Conservation (phyloP, 2,797 vertebrate genomes). For the Enteromius radiatus region DNA sequence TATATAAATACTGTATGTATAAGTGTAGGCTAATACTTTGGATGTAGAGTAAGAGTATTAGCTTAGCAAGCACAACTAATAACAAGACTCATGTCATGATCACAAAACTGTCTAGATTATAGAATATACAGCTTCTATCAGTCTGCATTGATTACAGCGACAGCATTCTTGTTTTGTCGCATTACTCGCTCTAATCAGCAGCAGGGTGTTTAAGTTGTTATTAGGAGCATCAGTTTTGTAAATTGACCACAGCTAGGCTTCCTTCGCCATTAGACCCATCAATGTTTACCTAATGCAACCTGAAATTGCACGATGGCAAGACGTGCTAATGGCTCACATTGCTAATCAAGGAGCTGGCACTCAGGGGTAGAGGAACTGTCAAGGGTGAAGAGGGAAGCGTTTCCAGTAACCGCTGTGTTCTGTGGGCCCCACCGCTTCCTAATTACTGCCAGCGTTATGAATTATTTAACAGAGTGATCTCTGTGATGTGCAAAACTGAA, state of each 20-base stretch:
- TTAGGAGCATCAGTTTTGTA: constrained; percentile 17
- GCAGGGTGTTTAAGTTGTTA: background rate
- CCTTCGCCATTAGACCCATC: background rate
- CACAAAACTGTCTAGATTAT: background rate
- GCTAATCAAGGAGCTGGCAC: constrained; percentile 46
- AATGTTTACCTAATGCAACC: constrained; percentile 19
- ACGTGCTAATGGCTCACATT: constrained; percentile 21
- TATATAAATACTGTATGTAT: too few relatives aligned
- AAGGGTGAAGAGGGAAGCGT: constrained; percentile 32
- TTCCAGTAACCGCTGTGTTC: constrained; percentile 55
- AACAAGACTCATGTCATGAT: background rate
- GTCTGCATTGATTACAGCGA: background rate
- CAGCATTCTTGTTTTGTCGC: background rate
- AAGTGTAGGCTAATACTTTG: too few relatives aligned
- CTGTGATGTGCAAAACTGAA: constrained; percentile 60
- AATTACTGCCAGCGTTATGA: constrained; percentile 58
- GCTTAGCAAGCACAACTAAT: background rate
- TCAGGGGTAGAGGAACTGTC: constrained; percentile 43
- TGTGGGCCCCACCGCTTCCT: constrained; percentile 38
- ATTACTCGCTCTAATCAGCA: background rate
- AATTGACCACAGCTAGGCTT: constrained; percentile 6
- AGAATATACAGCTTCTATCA: background rate
- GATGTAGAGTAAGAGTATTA: background rate
- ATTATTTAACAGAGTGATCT: constrained; percentile 58
- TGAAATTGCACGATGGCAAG: constrained; percentile 7